Conservation (phyloP, 2,797 vertebrate genomes). For the Cossypha polioptera region DNA sequence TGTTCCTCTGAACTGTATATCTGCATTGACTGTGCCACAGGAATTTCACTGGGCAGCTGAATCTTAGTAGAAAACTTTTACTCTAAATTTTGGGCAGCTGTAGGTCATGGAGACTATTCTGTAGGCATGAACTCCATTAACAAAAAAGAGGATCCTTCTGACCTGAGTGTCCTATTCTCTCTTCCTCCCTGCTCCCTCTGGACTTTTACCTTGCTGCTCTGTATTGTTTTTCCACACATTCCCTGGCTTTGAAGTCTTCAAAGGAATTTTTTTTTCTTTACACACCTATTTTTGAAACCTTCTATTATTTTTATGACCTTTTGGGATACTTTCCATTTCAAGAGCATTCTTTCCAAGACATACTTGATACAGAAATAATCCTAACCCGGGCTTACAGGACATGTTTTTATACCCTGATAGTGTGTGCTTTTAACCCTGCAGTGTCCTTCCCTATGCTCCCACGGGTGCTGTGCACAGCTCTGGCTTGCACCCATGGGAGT, state of each 20-base stretch:
- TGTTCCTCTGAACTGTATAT: background rate
- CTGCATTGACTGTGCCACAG: background rate
- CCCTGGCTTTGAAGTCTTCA: background rate
- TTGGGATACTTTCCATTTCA: background rate
- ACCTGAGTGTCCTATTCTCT: background rate
- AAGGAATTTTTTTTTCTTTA: background rate
- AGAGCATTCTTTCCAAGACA: background rate
- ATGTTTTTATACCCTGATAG: background rate
- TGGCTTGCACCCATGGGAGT: rapidly evolving
- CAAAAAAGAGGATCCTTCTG: background rate
- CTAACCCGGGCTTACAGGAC: background rate
- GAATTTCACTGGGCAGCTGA: background rate
- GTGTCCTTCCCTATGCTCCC: background rate
- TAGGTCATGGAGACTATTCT: background rate
- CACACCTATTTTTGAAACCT: background rate
- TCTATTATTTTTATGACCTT: slow-evolving; percentile 12
- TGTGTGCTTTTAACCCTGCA: background rate
- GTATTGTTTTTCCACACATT: background rate
- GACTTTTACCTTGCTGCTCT: background rate
- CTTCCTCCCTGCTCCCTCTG: background rate
- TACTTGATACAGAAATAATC: background rate
- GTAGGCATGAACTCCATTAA: background rate
- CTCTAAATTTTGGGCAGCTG: background rate
- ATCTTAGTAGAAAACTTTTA: background rate
- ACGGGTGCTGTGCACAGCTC: background rate